A percentile compares a stretch with the other conserved stretches of the same genome.
Conservation (phyloP, 2,797 vertebrate genomes). For the Pantherophis vulpinus region DNA sequence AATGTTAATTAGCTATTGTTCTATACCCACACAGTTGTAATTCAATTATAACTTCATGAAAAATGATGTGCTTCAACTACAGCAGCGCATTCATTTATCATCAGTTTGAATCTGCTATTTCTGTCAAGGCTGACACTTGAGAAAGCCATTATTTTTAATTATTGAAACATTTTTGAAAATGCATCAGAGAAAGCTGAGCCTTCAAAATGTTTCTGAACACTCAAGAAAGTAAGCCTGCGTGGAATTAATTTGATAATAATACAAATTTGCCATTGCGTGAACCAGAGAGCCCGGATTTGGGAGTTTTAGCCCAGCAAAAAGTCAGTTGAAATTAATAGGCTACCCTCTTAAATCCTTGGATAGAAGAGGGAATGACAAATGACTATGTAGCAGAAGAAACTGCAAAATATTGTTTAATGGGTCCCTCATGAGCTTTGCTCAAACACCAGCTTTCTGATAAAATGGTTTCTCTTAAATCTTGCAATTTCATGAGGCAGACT, state of each 20-base stretch:
- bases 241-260: slow-evolving; percentile 23
- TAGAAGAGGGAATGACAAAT: slow-evolving; percentile 32
- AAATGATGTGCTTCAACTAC: slow-evolving; percentile 46
- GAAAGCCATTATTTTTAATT: slow-evolving; percentile 59
- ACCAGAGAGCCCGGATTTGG: slow-evolving; percentile 29
- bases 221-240: slow-evolving; percentile 47
- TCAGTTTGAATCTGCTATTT: slow-evolving; percentile 55
- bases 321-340: slow-evolving; percentile 33
- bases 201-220: slow-evolving; percentile 35
- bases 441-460: background rate
- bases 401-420: slow-evolving; percentile 26
- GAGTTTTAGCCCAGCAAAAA: slow-evolving; percentile 40
- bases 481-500: background rate
- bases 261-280: slow-evolving; percentile 16
- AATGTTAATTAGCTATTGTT: slow-evolving; percentile 68
- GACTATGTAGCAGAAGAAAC: background rate
- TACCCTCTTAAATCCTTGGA: slow-evolving; percentile 19
- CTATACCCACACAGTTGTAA: slow-evolving; percentile 62
- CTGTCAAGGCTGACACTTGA: slow-evolving; percentile 62
- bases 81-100: slow-evolving; percentile 59
- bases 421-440: slow-evolving; percentile 18
- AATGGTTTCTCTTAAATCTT: background rate
- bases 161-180: slow-evolving; percentile 29
- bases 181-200: slow-evolving; percentile 37
- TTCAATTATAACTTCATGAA: slow-evolving; percentile 62